Conservation (phyloP, 2,797 vertebrate species). For the Scolopax rusticola region DNA sequence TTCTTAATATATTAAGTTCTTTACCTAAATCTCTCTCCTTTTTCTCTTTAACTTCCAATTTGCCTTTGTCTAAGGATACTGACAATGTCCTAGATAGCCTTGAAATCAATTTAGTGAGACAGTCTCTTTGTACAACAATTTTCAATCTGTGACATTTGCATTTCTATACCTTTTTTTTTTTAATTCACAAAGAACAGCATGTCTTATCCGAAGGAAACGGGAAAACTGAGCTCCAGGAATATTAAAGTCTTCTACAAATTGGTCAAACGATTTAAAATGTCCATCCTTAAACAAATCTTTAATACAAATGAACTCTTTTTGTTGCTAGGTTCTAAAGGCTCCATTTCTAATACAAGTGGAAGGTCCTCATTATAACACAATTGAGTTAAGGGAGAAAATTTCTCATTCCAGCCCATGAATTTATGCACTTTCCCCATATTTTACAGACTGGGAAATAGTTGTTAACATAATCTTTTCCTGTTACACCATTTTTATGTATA, state of each 20-base stretch:
- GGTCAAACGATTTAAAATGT: conserved; percentile 70
- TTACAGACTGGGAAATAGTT: conserved; percentile 68
- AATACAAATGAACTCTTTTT: conserved; percentile 72
- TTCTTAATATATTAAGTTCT: conserved; percentile 63
- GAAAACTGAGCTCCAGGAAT: conserved; percentile 68
- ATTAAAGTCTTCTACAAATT: conserved; percentile 71
- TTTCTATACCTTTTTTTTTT: conserved; percentile 75
- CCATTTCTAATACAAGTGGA: conserved; percentile 69
- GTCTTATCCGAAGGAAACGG: conserved; percentile 42
- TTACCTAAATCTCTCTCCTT: conserved; percentile 58
- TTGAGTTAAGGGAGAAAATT: conserved; percentile 75
- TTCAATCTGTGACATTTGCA: conserved; percentile 78
- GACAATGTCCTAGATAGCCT: conserved; percentile 71
- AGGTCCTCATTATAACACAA: conserved; percentile 76
- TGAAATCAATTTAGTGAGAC: conserved; percentile 79
- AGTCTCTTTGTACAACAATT: conserved; percentile 70
- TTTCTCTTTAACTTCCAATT: conserved; percentile 68
- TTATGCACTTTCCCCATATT: conserved; percentile 72
- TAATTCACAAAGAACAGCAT: conserved; percentile 74
- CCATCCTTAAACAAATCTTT: conserved; percentile 69
- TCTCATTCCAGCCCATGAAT: conserved; percentile 75
- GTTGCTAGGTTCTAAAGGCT: conserved; percentile 67
- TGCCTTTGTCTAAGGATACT: conserved; percentile 71
- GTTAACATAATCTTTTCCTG: conserved; percentile 68
- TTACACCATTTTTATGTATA: conserved; percentile 55